Conservation (phyloP, 2,797 vertebrate genomes). For the Bovichtus diacanthus region DNA sequence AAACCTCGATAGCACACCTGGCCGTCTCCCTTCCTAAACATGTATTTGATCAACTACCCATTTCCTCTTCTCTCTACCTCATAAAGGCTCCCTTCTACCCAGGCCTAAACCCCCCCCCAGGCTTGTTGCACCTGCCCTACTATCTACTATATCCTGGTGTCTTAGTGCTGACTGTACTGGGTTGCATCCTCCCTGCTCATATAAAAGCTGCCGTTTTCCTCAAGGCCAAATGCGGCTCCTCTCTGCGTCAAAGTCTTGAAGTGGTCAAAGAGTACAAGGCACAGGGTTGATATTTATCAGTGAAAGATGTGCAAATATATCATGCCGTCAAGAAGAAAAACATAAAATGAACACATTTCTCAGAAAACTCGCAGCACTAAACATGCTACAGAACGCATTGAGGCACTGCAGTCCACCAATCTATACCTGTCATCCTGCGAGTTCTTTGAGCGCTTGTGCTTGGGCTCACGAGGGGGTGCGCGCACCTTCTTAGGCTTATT, state of each 20-base stretch:
- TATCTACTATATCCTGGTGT: background rate
- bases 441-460: slow-evolving; percentile 96
- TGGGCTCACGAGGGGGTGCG: slow-evolving; percentile 92
- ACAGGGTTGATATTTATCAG: too few species aligned
- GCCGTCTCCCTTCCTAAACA: background rate
- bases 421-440: slow-evolving; percentile 94
- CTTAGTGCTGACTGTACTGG: background rate
- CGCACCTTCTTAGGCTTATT: slow-evolving; percentile 97
- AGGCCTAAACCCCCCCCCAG: background rate
- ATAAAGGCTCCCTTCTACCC: background rate
- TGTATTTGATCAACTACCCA: background rate
- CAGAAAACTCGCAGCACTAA: background rate
- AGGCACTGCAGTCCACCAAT: rapidly evolving
- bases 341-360: background rate
- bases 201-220: background rate
- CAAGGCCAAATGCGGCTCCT: background rate
- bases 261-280: background rate
- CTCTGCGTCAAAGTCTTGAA: background rate
- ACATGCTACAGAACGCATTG: background rate
- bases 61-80: background rate
- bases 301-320: background rate
- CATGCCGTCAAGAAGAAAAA: background rate
- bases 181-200: too few species aligned
- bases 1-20: slow-evolving; percentile 3
- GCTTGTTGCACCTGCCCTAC: background rate